Percentiles rank a stretch among this genome's conserved stretches.
Conservation (phyloP, 2,113 vertebrate species). For the Erinaceus europaeus region DNA sequence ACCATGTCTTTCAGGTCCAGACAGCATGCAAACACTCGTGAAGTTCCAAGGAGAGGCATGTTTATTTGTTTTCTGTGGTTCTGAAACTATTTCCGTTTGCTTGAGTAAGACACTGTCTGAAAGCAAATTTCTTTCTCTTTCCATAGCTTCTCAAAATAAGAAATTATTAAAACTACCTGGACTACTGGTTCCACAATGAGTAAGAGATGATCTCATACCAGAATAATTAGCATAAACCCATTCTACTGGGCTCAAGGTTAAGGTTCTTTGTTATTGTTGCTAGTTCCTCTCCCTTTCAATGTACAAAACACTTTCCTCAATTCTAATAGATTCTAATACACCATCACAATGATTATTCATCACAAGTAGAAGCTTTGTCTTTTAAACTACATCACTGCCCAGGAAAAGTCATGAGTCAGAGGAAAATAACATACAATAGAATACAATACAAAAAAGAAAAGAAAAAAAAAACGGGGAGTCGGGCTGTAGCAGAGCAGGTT, state of each 20-base stretch:
- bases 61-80: constrained; percentile 74
- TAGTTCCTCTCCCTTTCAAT: neutral
- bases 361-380: constrained; percentile 28
- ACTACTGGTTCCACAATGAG: constrained; percentile 1
- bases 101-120: constrained; percentile 71
- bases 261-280: neutral
- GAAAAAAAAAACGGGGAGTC: too few species aligned
- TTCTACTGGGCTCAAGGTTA: constrained; percentile 7
- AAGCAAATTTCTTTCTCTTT: constrained; percentile 63
- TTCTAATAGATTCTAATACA: neutral
- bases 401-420: constrained; percentile 11
- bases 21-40: constrained; percentile 61
- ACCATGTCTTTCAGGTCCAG: constrained; percentile 51
- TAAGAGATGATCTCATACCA: constrained; percentile 42
- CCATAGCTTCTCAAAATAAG: constrained; percentile 45
- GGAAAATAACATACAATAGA: constrained; percentile 25
- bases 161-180: constrained; percentile 64
- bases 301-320: neutral
- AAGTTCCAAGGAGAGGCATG: constrained; percentile 58
- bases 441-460: too few species aligned
- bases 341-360: constrained; percentile 20
- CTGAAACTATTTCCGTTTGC: constrained; percentile 67
- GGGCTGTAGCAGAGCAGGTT: too few species aligned
- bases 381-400: neutral
- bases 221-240: constrained; percentile 34